phyloP scores from a whole-genome alignment of 1,140 invertebrate genomes.

The Cotesia chilonis region DNA sequence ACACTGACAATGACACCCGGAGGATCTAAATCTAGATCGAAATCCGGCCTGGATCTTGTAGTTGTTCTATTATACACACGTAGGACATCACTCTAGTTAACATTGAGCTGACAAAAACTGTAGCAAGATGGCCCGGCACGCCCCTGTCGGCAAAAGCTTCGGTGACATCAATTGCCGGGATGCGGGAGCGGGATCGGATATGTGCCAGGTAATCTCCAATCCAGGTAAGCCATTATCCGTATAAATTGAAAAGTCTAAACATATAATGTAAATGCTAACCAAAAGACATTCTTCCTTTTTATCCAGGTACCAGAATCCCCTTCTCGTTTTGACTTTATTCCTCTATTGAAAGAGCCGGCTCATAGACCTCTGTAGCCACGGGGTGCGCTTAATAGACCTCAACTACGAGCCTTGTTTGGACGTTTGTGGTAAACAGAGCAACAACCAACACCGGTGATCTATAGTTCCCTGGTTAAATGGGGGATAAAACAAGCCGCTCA shows the following conservation, averaged over 20 bases:
- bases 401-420: constrained; percentile 60
- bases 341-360: no score
- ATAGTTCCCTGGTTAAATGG: constrained; percentile 43
- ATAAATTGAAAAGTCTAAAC: no score
- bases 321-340: no score
- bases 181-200: constrained; percentile 33
- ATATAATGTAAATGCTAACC: no score
- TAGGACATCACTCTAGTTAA: no score
- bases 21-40: constrained; percentile 17
- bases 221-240: no score
- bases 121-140: constrained; percentile 31
- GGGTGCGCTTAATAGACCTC: constrained; percentile 60
- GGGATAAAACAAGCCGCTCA: constrained; percentile 59
- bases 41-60: no score
- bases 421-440: constrained; percentile 65
- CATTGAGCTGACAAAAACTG: neutral
- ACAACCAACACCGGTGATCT: constrained; percentile 59
- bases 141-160: constrained; percentile 35
- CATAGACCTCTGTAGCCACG: constrained; percentile 32
- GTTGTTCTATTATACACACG: no score
- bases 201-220: constrained; percentile 37
- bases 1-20: neutral
- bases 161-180: constrained; percentile 59
- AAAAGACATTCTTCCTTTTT: no score
- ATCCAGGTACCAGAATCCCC: no score